Base-by-base conservation (phyloP, 1,140 invertebrate genomes). In the Brachionus calyciflorus region DNA sequence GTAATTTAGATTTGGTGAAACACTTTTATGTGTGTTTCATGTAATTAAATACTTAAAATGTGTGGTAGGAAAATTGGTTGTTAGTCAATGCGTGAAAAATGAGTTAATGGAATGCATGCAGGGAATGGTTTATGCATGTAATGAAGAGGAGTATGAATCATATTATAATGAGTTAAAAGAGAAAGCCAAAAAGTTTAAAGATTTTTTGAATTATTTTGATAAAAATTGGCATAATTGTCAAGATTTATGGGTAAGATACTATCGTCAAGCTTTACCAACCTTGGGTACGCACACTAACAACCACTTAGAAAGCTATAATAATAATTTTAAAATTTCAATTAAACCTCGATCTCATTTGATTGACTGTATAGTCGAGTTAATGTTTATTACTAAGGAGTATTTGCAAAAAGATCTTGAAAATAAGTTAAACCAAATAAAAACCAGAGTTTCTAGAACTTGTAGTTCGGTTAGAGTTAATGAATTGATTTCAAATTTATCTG, bases 11-110 rank as follows among this genome's bases (percentile, higher is more conserved):
- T 55, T 28, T 10, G 7, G 6, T 10, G 21, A 26, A 55, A 7
- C 10, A 28, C 24, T 26, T 55, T 30, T 28, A 28, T 55, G 51
- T 9, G 21, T 30, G n/a, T 55, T 28, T 55, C 26, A 28, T 28
- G n/a, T 55, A n/a, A 9, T 55, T n/a, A 55, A 55, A 55, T 55
- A 55, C 17, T 55, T 55, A 55, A 55, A 55, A 55, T n/a, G 3
- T 55, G 10, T n/a, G 28, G 24, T 55, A 14, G n/a, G 10, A 10
- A 26, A 26, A 28, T 17, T 55, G 10, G 24, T 26, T 10, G 17
- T 28, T 12, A 3, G 17, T 48, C 4, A 48, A 48, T 4, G 12
- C 40, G 14, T 5, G 5, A 41, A 41, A 41, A 41, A 41, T 41
- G 40, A 41, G 14, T 41, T 41, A 41, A 41, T 41, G 14, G 5